Base-by-base conservation (phyloP, 2,113 vertebrate species). In the Silurus asotus region DNA sequence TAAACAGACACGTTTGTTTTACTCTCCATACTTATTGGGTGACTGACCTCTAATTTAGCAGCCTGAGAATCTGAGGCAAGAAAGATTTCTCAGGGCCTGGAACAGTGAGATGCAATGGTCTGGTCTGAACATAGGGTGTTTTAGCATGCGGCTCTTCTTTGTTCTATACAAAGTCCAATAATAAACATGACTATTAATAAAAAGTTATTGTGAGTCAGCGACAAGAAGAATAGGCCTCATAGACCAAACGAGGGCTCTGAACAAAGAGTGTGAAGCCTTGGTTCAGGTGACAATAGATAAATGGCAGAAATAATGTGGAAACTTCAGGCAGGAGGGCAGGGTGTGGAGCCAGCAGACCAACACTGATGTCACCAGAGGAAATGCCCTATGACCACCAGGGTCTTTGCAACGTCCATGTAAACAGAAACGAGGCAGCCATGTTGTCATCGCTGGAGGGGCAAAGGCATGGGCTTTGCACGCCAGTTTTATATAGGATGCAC, bases 401-500 rank as follows among this genome's bases (percentile, higher is more conserved):
- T 59, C 82, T 81, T 82, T 78, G 70, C 77, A 84, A 72, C 62
- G 8, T 67, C 51, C 77, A 86, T 69, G 75, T 88, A 88, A 81
- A 88, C 76, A 88, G 82, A 65, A 81, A 56, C 56, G 6, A 69
- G 61, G 17, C 49, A 45, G 61, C 45, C 19, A 55, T 20, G 85
- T 75, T 88, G 86, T 84, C 55, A 86, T 58, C 83, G 37, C 85
- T 37, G 10, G 74, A 81, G 77, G 69, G 83, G 25, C 77, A 81
- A 64, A 74, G 62, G 72, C 20, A 37, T 49, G 48, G 9, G 45
- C 51, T 49, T 70, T 84, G 59, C 83, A 72, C 74, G 51, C 78
- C 86, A 20, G 70, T 93, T 91, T 11, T 91, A 37, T 88, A 92
- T 94, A 95, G 95, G 94, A 96, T 96, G 94, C 94, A 91, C 94